Conservation (phyloP, 2,797 vertebrate species). For the Falco peregrinus region DNA sequence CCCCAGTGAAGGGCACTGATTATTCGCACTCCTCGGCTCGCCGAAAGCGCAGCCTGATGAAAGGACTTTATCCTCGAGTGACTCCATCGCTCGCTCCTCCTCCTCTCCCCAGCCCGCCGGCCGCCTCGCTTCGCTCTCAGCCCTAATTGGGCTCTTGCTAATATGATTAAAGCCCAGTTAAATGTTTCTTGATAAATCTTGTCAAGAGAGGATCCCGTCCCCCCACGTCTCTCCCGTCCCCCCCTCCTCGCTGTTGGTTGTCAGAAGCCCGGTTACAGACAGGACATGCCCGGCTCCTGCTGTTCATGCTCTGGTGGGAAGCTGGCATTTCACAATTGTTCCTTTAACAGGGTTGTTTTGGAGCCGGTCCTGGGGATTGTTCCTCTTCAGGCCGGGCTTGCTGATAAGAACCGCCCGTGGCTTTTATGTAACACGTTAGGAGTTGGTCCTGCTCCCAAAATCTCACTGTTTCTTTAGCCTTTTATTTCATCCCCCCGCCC, state of each 20-base stretch:
- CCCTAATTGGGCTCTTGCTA: conserved; percentile 76
- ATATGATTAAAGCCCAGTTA: conserved; percentile 76
- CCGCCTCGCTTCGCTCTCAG: conserved; percentile 60
- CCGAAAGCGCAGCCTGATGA: conserved; percentile 64
- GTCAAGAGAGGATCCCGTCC: conserved; percentile 53
- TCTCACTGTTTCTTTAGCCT: conserved; percentile 50
- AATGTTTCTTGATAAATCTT: conserved; percentile 69
- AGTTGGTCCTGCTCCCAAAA: conserved; percentile 67
- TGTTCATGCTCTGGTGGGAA: conserved; percentile 55
- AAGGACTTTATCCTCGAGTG: conserved; percentile 78
- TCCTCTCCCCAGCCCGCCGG: conserved; percentile 38
- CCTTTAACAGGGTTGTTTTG: conserved; percentile 62
- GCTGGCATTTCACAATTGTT: conserved; percentile 68
- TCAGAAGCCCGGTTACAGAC: conserved; percentile 61
- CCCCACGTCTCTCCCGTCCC: not conserved
- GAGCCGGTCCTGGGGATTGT: conserved; percentile 59
- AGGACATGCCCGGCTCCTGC: conserved; percentile 63
- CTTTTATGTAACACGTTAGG: conserved; percentile 78
- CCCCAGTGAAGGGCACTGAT: conserved; percentile 53
- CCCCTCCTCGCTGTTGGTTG: conserved; percentile 35
- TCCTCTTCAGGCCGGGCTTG: conserved; percentile 43
- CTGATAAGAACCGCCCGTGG: conserved; percentile 68
- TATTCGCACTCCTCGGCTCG: conserved; percentile 63
- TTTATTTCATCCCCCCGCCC: not conserved
- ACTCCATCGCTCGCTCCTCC: conserved; percentile 65